Evolutionary conservation across 2,888 invertebrate genomes (phyloP).

Genomic region (Trachelus troglodyta): DNA sequence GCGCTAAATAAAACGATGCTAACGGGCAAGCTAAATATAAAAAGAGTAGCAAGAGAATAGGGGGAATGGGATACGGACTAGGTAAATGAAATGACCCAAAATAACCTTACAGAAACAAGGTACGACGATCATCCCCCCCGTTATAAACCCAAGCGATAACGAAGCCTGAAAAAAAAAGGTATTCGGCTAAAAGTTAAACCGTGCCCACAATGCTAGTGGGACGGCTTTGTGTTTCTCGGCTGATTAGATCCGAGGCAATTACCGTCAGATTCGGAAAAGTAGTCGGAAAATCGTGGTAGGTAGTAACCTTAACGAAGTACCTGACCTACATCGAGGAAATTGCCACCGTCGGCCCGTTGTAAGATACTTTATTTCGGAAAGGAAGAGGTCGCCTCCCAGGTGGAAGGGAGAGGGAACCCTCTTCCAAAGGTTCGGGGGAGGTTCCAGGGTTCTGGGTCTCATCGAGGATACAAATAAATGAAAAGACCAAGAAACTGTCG

Average conservation of each 20-base stretch:
- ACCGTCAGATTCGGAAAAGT: constrained; percentile 32
- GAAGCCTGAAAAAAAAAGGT: neutral
- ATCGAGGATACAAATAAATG: neutral
- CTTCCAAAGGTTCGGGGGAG: neutral
- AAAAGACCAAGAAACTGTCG: neutral
- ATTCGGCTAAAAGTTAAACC: neutral
- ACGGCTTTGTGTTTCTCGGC: constrained; percentile 35
- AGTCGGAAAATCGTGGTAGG: neutral
- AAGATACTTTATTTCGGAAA: neutral
- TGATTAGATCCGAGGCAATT: constrained; percentile 38
- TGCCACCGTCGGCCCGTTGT: neutral
- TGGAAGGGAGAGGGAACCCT: neutral
- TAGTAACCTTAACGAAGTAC: neutral
- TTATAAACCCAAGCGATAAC: neutral
- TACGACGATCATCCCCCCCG: neutral
- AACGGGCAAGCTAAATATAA: too few relatives aligned
- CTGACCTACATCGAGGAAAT: neutral
- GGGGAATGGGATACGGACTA: too few relatives aligned
- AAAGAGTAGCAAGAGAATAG: too few relatives aligned
- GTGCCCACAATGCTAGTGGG: neutral
- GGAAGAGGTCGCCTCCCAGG: neutral
- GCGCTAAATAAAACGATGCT: too few relatives aligned
- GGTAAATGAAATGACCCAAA: too few relatives aligned
- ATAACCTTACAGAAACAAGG: neutral
- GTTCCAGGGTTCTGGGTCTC: neutral